Conservation (phyloP, 2,797 vertebrate species). For the Mareca strepera region DNA sequence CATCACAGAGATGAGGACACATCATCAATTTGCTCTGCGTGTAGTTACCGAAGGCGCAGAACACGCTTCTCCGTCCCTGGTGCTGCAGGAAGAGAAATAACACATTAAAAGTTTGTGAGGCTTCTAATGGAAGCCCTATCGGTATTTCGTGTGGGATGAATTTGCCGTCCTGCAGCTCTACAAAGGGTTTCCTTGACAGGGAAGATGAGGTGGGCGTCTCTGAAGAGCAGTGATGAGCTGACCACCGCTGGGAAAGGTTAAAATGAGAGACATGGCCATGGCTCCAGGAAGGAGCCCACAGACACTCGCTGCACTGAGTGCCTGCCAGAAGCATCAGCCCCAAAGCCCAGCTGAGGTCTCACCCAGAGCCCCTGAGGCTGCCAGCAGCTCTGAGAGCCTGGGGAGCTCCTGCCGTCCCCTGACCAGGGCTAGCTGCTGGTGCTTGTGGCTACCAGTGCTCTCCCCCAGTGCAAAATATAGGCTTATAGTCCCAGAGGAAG, state of each 20-base stretch:
- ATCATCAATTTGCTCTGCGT: not conserved
- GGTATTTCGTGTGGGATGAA: not conserved
- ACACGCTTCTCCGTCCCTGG: not conserved
- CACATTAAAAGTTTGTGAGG: not conserved
- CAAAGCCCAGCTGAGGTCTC: fast-evolving
- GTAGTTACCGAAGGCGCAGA: not conserved
- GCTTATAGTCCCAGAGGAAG: not conserved
- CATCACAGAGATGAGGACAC: not conserved
- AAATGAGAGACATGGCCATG: fast-evolving
- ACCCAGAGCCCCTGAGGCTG: not conserved
- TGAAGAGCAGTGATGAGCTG: not conserved
- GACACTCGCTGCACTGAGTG: not conserved
- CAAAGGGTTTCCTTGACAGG: not conserved
- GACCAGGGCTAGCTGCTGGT: fast-evolving
- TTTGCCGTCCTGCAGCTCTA: not conserved
- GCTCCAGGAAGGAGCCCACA: not conserved
- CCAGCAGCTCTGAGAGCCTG: not conserved
- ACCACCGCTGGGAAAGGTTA: not conserved
- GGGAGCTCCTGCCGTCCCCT: not conserved
- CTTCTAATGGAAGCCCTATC: not conserved
- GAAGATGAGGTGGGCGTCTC: fast-evolving
- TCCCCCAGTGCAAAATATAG: not conserved
- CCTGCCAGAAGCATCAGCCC: not conserved
- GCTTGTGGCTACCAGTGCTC: not conserved
- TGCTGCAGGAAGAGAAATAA: not conserved